phyloP scores from a whole-genome alignment of 2,888 invertebrate genomes.

The Drosophila affinis region DNA sequence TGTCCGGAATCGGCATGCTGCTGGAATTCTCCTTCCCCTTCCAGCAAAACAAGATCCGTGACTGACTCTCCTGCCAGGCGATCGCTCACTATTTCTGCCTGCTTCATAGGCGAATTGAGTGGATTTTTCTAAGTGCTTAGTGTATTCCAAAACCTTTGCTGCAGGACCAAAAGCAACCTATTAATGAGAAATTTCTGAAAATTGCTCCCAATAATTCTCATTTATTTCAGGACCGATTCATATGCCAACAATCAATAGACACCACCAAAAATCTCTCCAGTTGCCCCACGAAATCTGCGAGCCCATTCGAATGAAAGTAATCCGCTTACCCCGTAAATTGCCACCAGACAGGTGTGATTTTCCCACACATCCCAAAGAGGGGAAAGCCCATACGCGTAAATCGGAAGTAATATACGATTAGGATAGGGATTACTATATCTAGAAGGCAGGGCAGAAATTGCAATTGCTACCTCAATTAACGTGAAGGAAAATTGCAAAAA shows the following conservation, averaged over 20 bases:
- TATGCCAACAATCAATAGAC: slow-evolving; percentile 20
- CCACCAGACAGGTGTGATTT: slow-evolving; percentile 31
- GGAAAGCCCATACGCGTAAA: slow-evolving; percentile 17
- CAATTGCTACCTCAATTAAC: slow-evolving; percentile 40
- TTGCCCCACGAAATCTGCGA: neutral
- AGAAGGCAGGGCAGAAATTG: slow-evolving; percentile 1
- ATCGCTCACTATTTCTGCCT: no score
- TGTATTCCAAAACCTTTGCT: no score
- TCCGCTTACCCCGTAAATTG: slow-evolving; percentile 21
- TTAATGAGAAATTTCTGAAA: no score
- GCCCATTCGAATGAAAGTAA: slow-evolving; percentile 10
- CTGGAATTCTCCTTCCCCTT: no score
- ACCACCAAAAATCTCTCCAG: neutral
- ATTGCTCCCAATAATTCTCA: neutral
- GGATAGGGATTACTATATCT: slow-evolving; percentile 15
- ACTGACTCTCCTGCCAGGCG: no score
- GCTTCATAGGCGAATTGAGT: no score
- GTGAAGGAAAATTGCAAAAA: neutral
- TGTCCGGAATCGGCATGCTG: no score
- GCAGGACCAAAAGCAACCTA: no score
- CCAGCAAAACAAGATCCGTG: no score
- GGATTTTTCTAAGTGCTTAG: no score
- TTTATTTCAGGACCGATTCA: neutral
- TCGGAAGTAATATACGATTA: slow-evolving; percentile 27
- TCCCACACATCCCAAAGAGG: slow-evolving; percentile 27